Base-by-base conservation (phyloP, 2,888 invertebrate genomes). In the Rotaria socialis region DNA sequence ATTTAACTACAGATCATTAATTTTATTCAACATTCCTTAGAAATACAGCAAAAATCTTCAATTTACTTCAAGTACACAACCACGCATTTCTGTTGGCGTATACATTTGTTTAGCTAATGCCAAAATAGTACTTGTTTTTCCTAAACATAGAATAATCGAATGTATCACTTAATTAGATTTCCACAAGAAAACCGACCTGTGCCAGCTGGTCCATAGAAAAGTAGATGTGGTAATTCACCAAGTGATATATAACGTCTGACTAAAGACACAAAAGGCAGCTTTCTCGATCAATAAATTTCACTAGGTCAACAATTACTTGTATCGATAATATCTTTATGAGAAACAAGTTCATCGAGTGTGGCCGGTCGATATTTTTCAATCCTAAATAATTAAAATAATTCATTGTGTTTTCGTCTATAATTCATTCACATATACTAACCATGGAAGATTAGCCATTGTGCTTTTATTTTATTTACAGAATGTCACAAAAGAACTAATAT, bases 181-280 rank as follows among this genome's bases (percentile, higher is more conserved):
- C 11, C 5, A 35, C 3, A 56, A 56, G 24, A 1, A 56, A 60
- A 67, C 19, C 0, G 19, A 52, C 85, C 98, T 50, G 97, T 98
- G 86, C 98, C 99, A 0, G 98, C 97, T 19, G 98, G 98, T 0
- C 99, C 99, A 92, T 99, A 99, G 89, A 99, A 95, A 50, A 99
- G 92, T 86, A 99, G 92, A 93, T 99, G 98, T 0, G 99, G 99
- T 84, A 99, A 92, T 89, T 96, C 95, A 90, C 96, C 95, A 90
- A 96, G 95, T 87, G 94, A 93, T 89, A 98, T 96, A 91, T 97
- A 92, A 86, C 89, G 89, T 74, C 89, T 89, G 86, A 92, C 92
- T 92, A 88, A 87, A 90, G 88, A 88, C 88, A 86, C 89, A 85
- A 75, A 86, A 84, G 87, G 43, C 35, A 35, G 35, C 35, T 35